Evolutionary conservation across 2,888 invertebrate species (phyloP).

Genomic region (Drosophila kuntzei): DNA sequence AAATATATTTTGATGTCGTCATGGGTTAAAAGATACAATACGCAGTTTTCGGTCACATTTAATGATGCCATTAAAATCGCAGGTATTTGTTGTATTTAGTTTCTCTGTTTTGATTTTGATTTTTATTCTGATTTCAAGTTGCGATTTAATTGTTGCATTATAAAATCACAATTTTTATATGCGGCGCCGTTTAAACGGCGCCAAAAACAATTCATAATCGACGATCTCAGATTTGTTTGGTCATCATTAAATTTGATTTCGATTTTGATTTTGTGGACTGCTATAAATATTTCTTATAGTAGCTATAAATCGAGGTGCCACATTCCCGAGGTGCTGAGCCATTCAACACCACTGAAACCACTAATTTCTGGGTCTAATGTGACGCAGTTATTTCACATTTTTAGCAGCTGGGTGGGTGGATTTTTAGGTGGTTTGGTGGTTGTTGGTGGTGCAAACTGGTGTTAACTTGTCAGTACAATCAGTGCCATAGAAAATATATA

Average conservation of each 20-base stretch:
- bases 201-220: slow-evolving; percentile 59
- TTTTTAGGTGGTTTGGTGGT: slow-evolving; percentile 8
- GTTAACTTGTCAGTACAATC: slow-evolving; percentile 17
- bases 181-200: slow-evolving; percentile 71
- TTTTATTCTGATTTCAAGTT: slow-evolving; percentile 46
- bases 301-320: slow-evolving; percentile 56
- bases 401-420: slow-evolving; percentile 19
- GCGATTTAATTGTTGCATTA: slow-evolving; percentile 65
- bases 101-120: slow-evolving; percentile 3
- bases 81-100: slow-evolving; percentile 30
- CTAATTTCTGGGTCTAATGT: slow-evolving; percentile 18
- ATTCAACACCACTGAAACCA: slow-evolving; percentile 8
- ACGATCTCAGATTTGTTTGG: slow-evolving; percentile 33
- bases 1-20: slow-evolving; percentile 68
- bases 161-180: slow-evolving; percentile 53
- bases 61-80: slow-evolving; percentile 67
- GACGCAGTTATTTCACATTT: slow-evolving; percentile 46
- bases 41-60: slow-evolving; percentile 53
- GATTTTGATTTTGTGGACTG: slow-evolving; percentile 47
- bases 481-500: neutral
- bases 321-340: slow-evolving; percentile 24
- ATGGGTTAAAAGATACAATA: slow-evolving; percentile 59
- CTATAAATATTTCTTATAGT: slow-evolving; percentile 66
- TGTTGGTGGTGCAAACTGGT: slow-evolving; percentile 19
- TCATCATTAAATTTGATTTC: slow-evolving; percentile 54